Conservation (phyloP, 2,113 vertebrate species). For the Urocynchramus pylzowi region DNA sequence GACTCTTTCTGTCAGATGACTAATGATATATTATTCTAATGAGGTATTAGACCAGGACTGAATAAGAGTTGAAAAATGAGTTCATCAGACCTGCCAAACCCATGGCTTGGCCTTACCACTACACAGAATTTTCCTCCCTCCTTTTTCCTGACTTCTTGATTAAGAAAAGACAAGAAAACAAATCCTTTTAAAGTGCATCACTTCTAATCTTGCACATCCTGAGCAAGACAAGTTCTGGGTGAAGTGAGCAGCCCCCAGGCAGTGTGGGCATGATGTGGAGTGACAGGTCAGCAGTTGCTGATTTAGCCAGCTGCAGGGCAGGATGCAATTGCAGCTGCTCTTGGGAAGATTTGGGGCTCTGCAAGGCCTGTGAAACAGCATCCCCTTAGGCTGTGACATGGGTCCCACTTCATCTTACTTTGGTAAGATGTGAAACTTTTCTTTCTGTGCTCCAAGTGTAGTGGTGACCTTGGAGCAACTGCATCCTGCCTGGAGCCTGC, state of each 20-base stretch:
- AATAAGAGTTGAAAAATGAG: neutral
- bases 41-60: neutral
- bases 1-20: neutral
- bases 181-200: neutral
- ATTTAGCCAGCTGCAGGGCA: neutral
- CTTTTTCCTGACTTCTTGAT: neutral
- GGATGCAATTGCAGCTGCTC: neutral
- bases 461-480: neutral
- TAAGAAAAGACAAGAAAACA: neutral
- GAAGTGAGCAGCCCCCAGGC: fast-evolving
- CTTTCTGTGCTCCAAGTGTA: neutral
- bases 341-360: neutral
- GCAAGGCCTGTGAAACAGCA: neutral
- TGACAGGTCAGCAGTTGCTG: neutral
- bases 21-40: neutral
- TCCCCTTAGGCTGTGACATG: neutral
- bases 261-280: fast-evolving
- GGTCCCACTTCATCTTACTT: neutral
- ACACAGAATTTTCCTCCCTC: neutral
- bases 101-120: neutral
- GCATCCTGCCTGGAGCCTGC: neutral
- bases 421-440: neutral
- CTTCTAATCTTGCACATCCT: neutral
- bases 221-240: neutral
- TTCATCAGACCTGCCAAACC: neutral